These are phyloP conservation scores for Peromyscus leucopus DNA, from an alignment of 2,113 vertebrate species.

Conservation along the genomic window DNA sequence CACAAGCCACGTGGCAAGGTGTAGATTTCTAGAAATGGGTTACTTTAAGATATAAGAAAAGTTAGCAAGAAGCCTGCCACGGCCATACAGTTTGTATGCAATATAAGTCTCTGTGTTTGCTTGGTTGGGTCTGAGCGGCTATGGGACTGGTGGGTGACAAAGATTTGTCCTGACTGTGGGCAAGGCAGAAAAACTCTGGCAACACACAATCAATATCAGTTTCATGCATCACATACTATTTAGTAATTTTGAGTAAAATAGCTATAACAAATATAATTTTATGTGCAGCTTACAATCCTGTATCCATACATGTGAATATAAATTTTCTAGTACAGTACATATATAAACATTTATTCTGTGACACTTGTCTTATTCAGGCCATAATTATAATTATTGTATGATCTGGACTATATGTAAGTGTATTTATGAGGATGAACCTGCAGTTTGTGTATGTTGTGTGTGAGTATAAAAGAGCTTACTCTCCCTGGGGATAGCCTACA, in stretches of 20 bases:
- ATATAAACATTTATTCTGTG: not conserved
- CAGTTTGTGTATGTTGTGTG: not conserved
- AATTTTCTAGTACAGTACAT: not conserved
- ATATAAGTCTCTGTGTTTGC: too few relatives aligned
- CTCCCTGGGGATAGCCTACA: not conserved
- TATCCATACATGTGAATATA: not conserved
- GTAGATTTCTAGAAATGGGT: too few relatives aligned
- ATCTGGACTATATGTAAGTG: not conserved
- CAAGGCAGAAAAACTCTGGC: too few relatives aligned
- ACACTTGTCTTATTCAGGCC: not conserved
- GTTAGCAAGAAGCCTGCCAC: too few relatives aligned
- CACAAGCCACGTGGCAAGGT: too few relatives aligned
- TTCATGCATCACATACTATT: not conserved
- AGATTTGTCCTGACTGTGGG: too few relatives aligned
- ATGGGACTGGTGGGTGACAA: too few relatives aligned
- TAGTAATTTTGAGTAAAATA: constrained; percentile 2
- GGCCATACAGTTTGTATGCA: too few relatives aligned
- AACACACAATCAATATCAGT: not conserved
- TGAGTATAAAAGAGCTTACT: not conserved
- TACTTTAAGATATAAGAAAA: too few relatives aligned
- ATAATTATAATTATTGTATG: not conserved
- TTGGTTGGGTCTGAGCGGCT: too few relatives aligned
- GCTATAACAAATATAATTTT: not conserved
- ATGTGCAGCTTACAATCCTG: not conserved
- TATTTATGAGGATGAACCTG: not conserved